A percentile compares a stretch with the other conserved stretches of the same genome.
Evolutionary conservation across 2,113 vertebrate species (phyloP).

Genomic region (Piaya cayana): DNA sequence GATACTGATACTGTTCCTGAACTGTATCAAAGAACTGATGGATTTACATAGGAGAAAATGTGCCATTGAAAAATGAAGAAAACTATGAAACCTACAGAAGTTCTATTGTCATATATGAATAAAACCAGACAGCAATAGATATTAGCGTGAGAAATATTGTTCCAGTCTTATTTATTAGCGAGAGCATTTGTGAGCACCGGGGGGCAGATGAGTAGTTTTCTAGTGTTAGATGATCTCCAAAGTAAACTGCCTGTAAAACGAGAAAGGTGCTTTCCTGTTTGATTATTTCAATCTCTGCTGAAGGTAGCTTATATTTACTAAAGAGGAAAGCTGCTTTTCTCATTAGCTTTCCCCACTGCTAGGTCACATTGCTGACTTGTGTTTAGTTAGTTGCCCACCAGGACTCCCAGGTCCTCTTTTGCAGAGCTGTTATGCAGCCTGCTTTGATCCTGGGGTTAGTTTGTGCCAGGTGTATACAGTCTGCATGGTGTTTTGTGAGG

Average conservation of each 20-base stretch:
- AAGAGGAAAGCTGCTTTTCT: not conserved
- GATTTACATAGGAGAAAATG: not conserved
- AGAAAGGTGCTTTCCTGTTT: not conserved
- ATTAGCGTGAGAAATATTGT: not conserved
- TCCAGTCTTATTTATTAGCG: not conserved
- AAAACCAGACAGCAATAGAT: not conserved
- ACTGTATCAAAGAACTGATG: not conserved
- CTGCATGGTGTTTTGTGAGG: not conserved
- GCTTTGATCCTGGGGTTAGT: not conserved
- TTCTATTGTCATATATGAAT: not conserved
- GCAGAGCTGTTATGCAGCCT: not conserved
- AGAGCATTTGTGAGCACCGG: not conserved
- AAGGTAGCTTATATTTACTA: not conserved
- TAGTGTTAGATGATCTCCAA: not conserved
- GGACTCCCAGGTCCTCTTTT: not conserved
- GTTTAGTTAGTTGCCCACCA: not conserved
- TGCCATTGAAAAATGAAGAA: not conserved
- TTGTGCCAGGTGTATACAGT: not conserved
- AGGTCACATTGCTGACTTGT: not conserved
- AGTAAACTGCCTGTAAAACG: not conserved
- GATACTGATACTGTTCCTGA: not conserved
- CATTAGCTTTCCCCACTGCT: not conserved
- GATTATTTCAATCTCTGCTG: not conserved
- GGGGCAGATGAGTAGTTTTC: not conserved
- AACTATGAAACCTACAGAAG: not conserved